Evolutionary conservation across 2,888 invertebrate species (phyloP), one percentile per base, ranked within the genome.

Genomic region (Aphrophora alni): DNA sequence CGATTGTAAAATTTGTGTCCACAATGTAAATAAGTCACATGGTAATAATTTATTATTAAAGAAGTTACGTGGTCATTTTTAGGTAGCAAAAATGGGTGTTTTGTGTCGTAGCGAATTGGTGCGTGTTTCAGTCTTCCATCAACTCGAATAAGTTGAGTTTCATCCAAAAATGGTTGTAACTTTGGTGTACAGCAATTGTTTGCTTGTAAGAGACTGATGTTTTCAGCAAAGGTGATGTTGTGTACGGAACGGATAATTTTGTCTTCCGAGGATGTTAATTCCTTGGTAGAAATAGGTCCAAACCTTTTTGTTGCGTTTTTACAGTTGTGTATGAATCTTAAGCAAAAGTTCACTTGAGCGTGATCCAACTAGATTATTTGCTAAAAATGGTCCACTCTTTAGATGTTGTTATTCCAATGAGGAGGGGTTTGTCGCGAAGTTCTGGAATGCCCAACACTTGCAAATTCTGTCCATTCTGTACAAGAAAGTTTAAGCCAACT

Each of bases 41-140:
- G 82, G 44, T 80, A 80, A 38, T 51, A 70, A 44, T 78, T 82
- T 21, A 80, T 74, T 0, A 83, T 75, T 25, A 83, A 71, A 73
- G 38, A 26, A 28, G 73, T 78, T 38, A 71, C n/a, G 27, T 44
- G 28, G 27, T 76, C 24, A 10, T 78, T 12, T 28, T 59, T 38
- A 10, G 79, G 77, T 38, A 81, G 10, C 17, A 82, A 28, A n/a
- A 78, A 74, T 4, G 82, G 82, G 59, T 81, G 77, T 38, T 75
- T 78, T 5, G 33, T n/a, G 10, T 72, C 81, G 82, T 24, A 77
- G 1, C 68, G 10, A 12, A 83, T 25, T 1, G 44, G n/a, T 27
- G 83, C 44, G 3, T 79, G 33, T 0, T 70, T 72, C 24, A 83
- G 51, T 38, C 83, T 38, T 17, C 82, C 82, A 14, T 83, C 84